Evolutionary conservation across 1,140 invertebrate genomes (phyloP).

Genomic region (Diabrotica virgifera): DNA sequence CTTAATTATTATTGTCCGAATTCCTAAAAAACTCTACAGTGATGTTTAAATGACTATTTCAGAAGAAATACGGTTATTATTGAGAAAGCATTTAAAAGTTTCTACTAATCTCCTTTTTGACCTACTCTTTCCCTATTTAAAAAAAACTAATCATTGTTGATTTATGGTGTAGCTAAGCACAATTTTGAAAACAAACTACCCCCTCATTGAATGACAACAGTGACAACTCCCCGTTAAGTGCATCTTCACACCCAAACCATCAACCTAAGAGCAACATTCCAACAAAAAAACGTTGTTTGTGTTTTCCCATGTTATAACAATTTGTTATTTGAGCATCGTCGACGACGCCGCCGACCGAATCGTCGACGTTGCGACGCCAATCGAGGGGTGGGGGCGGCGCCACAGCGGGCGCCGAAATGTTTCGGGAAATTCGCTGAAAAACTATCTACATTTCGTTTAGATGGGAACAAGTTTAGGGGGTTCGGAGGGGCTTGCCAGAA

Average conservation of each 20-base stretch:
- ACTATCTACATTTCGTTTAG: conserved; percentile 13
- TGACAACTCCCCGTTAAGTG: background rate
- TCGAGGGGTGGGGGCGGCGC: conserved; percentile 14
- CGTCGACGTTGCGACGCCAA: conserved; percentile 2
- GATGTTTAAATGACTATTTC: too few relatives aligned
- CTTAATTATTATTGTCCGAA: too few relatives aligned
- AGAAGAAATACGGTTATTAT: too few relatives aligned
- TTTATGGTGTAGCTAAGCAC: too few relatives aligned
- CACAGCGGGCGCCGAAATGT: conserved; percentile 14
- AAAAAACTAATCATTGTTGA: too few relatives aligned
- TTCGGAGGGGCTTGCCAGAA: background rate
- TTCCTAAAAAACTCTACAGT: too few relatives aligned
- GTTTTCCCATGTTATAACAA: conserved; percentile 19
- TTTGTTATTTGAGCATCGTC: conserved; percentile 14
- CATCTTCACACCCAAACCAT: background rate
- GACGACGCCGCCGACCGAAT: conserved; percentile 4
- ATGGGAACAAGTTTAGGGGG: background rate
- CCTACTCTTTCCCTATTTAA: too few relatives aligned
- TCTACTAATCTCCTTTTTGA: too few relatives aligned
- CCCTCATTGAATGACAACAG: background rate
- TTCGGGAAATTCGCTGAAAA: conserved; percentile 12
- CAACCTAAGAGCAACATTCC: background rate
- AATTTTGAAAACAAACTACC: too few relatives aligned
- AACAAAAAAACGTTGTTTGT: conserved; percentile 14
- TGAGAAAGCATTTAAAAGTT: too few relatives aligned